Base-by-base conservation (phyloP, 2,113 vertebrate genomes). In the Colius striatus region DNA sequence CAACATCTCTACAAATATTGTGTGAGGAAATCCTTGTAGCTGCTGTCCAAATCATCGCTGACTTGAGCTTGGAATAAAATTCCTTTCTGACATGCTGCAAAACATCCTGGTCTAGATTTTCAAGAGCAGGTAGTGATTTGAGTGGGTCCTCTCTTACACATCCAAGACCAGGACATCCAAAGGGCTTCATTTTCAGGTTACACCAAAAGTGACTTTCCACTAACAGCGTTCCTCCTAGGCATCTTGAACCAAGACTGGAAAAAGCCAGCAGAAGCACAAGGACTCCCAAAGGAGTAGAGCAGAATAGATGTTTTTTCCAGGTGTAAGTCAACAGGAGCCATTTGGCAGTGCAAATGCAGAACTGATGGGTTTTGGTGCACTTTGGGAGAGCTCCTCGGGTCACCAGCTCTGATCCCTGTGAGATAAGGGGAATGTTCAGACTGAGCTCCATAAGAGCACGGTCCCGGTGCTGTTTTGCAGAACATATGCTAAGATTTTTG, bases 351-450 rank as follows among this genome's bases (percentile, higher is more conserved):
- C 7, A 47, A 73, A 50, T 21, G 58, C 16, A 86, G 63, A 51
- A 30, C 60, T 1, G 1, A 17, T 0, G 4, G 58, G 62, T 83
- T 58, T 76, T 1, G 0, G 21, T 29, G 60, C 15, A 23, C 4
- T 30, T 2, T 54, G 47, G 38, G 41, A 93, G n/a, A 73, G 14
- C n/a, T 83, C 32, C 54, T 87, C 0, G 0, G 27, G 74, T 66
- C 47, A 61, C 63, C 7, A 0, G 1, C 25, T 63, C 62, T 72
- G 72, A 79, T 54, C 51, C 47, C 26, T 3, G 8, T 73, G n/a
- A 51, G 16, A 51, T 18, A 84, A 73, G 16, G 17, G 45, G 16
- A 76, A 38, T 0, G 1, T 53, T 57, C 62, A 48, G 53, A 34
- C 26, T 26, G 7, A 90, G 67, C 25, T 90, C 60, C 62, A 53